Evolutionary conservation across 1,140 invertebrate species (phyloP).

Genomic region (Bombus breviceps): DNA sequence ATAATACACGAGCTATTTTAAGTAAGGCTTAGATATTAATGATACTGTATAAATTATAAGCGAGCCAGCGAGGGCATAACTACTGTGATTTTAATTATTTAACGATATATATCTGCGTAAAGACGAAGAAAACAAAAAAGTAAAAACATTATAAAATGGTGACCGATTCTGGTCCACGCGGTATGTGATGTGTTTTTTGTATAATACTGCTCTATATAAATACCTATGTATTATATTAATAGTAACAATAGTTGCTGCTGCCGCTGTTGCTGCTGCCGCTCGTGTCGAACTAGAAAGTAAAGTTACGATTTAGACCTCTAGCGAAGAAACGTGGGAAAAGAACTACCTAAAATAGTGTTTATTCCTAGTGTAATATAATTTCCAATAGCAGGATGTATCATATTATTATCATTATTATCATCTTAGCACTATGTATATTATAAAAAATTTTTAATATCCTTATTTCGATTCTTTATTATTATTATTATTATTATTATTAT

Average conservation of each 20-base stretch:
- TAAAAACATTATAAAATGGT: conserved; percentile 72
- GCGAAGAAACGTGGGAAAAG: conserved; percentile 61
- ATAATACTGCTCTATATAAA: conserved; percentile 82
- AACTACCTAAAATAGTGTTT: conserved; percentile 71
- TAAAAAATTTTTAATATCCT: conserved; percentile 75
- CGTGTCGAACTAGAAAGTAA: conserved; percentile 69
- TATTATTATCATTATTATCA: conserved; percentile 76
- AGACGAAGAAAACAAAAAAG: conserved; percentile 67
- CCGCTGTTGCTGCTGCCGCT: conserved; percentile 76
- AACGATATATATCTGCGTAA: conserved; percentile 80
- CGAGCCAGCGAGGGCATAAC: conserved; percentile 82
- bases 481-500: conserved; percentile 53
- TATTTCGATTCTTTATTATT: conserved; percentile 65
- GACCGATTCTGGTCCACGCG: conserved; percentile 73
- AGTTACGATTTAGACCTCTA: conserved; percentile 65
- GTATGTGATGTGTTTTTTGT: conserved; percentile 83
- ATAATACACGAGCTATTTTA: conserved; percentile 77
- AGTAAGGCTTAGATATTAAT: conserved; percentile 79
- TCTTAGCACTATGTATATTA: conserved; percentile 77
- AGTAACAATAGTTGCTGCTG: conserved; percentile 78
- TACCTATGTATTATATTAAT: conserved; percentile 82
- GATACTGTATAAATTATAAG: conserved; percentile 81
- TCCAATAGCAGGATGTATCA: conserved; percentile 79
- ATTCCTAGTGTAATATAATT: conserved; percentile 81
- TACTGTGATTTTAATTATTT: conserved; percentile 84